Conservation (phyloP, 2,113 vertebrate genomes). For the Fulmarus glacialis region DNA sequence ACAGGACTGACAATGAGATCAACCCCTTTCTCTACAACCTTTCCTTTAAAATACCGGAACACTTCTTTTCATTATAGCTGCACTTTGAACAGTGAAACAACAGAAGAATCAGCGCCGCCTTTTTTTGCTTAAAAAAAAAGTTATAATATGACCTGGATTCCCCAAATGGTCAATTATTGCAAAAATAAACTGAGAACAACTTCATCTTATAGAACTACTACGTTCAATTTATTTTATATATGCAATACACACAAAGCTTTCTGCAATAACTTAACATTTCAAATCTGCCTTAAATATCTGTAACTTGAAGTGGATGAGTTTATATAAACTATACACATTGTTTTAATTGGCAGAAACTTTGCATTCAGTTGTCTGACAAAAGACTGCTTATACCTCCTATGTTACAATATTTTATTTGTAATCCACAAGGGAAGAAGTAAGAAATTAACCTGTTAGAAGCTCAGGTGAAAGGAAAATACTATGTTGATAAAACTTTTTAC, state of each 20-base stretch:
- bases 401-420: neutral
- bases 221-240: neutral
- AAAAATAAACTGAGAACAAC: neutral
- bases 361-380: neutral
- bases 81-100: neutral
- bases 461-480: neutral
- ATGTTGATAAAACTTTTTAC: neutral
- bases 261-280: neutral
- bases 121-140: neutral
- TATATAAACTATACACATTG: neutral
- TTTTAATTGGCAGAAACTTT: neutral
- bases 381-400: neutral
- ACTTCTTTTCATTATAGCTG: neutral
- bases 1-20: neutral
- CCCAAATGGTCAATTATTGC: neutral
- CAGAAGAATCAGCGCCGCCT: fast-evolving
- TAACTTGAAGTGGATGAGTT: neutral
- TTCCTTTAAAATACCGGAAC: neutral
- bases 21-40: neutral
- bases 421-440: neutral
- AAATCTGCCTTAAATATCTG: neutral
- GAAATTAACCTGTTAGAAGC: neutral
- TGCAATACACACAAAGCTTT: neutral
- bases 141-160: neutral
- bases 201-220: neutral